A percentile compares a stretch with the other conserved stretches of the same genome.
Conservation (phyloP, 2,113 vertebrate species). For the Tyrannus savana region DNA sequence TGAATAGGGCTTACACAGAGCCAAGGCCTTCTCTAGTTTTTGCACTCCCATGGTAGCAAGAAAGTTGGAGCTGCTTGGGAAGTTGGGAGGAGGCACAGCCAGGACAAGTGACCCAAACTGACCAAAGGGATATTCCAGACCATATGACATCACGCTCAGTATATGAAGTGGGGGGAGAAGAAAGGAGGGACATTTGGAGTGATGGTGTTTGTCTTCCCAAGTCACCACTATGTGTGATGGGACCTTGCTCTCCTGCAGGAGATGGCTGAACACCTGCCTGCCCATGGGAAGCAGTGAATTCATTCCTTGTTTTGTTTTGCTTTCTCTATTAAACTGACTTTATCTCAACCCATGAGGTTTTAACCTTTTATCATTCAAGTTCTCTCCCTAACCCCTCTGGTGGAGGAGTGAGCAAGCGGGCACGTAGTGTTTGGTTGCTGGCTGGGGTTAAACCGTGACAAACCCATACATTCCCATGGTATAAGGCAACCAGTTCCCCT, state of each 20-base stretch:
- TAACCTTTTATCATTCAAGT: neutral
- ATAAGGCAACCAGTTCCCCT: neutral
- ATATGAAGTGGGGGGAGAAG: neutral
- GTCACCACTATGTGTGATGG: fast-evolving
- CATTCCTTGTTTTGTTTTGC: neutral
- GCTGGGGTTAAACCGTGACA: neutral
- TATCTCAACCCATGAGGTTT: neutral
- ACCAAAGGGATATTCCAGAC: neutral
- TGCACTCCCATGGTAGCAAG: neutral
- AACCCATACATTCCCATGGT: neutral
- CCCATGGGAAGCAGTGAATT: neutral
- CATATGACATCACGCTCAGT: fast-evolving
- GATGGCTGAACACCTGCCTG: neutral
- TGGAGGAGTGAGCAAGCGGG: fast-evolving
- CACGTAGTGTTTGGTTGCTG: neutral
- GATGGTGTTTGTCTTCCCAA: neutral
- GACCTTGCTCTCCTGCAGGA: neutral
- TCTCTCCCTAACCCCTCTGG: fast-evolving
- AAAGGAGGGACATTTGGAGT: neutral
- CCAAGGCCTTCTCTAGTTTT: neutral
- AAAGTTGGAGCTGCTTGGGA: fast-evolving
- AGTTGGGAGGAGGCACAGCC: neutral
- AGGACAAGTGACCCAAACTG: neutral
- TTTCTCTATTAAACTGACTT: neutral
- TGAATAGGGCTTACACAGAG: neutral